Base-by-base conservation (phyloP, 2,113 vertebrate genomes). In the Oostethus manadensis region DNA sequence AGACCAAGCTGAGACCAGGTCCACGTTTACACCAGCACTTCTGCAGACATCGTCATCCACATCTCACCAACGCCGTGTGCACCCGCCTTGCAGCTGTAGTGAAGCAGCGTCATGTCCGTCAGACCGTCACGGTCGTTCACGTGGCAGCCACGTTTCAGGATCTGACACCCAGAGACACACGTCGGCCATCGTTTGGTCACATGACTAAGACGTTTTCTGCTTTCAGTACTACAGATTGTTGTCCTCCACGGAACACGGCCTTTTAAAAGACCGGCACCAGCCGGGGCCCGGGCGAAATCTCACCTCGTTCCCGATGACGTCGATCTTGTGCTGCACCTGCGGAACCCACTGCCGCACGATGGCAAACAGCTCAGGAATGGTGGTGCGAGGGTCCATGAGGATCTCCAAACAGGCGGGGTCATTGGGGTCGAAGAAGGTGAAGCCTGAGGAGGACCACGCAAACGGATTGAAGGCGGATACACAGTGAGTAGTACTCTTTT, bases 381-480 rank as follows among this genome's bases (percentile, higher is more conserved):
- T 91, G 60, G 94, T 97, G 56, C 76, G 84, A 0, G 92, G 91
- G 58, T 97, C 91, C 51, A 83, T 82, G 26, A 97, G 90, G 81
- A 96, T 95, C 77, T 95, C 93, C 82, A 91, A 79, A 62, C 94
- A 97, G 0, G 92, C 93, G 0, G 92, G 92, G 76, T 96, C 94
- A 26, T 94, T 95, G 1, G 94, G 94, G 73, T 97, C 94, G n/a
- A 96, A 96, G 88, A 97, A 95, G 13, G 94, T 95, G 82, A 94
- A 96, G 0, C 90, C 93, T 95, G 74, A 16, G 10, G 42, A 21
- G 10, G 42, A 21, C 8, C 23, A 10, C 17, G 17, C 10, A 40
- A 43, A 26, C 44, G 10, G 44, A 1, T 14, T 58, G 48, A 53
- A 42, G 45, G 50, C 18, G 46, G 7, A 11, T 16, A 2, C 6